phyloP scores from a whole-genome alignment of 1,140 invertebrate genomes.

The Drosophila mauritiana region DNA sequence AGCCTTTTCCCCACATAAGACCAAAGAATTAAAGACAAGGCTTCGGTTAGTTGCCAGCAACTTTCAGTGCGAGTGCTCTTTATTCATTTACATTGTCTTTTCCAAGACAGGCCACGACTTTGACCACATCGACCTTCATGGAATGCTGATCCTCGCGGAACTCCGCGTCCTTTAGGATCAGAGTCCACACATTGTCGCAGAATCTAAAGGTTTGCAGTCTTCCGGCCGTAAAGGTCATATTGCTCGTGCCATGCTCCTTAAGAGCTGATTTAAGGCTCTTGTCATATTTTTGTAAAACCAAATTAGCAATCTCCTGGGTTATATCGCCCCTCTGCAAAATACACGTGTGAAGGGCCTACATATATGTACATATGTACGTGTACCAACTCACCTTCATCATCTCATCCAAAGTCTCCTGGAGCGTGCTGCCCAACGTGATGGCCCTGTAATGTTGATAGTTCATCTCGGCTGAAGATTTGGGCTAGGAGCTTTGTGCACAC shows the following conservation, averaged over 20 bases:
- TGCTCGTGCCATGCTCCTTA: not conserved
- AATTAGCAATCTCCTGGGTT: not conserved
- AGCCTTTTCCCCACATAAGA: conserved; percentile 50
- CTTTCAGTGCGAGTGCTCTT: not conserved
- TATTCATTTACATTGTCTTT: too few species aligned
- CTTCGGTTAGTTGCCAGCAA: not conserved
- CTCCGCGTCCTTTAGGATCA: not conserved
- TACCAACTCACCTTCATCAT: not conserved
- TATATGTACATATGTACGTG: too few species aligned
- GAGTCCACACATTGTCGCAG: not conserved
- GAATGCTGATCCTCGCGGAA: not conserved
- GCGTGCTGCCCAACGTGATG: not conserved
- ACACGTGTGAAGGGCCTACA: too few species aligned
- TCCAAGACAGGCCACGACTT: not conserved
- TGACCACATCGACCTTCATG: not conserved
- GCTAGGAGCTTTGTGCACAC: not conserved
- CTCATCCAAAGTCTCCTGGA: not conserved
- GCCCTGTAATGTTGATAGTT: not conserved
- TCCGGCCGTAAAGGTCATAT: not conserved
- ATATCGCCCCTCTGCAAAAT: not conserved
- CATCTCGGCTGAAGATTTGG: not conserved
- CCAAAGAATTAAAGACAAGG: conserved; percentile 12
- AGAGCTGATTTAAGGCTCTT: not conserved
- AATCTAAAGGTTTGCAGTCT: not conserved
- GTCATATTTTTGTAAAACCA: not conserved